These are phyloP conservation scores for Agonopterix heracliana DNA, from an alignment of 2,888 invertebrate genomes.

Conservation along the genomic window DNA sequence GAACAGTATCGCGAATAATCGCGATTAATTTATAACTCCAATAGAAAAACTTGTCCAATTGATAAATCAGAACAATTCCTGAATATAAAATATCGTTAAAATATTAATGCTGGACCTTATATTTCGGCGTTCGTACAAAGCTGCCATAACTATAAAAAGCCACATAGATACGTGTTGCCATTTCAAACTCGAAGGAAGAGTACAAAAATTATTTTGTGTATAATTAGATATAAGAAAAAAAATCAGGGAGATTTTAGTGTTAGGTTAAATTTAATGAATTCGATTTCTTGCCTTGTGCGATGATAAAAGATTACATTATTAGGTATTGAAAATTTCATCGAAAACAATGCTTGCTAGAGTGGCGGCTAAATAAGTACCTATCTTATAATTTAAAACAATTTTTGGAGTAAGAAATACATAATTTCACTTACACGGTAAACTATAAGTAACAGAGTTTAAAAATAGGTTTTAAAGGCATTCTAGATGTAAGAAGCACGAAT, in stretches of 20 bases:
- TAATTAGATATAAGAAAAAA: conserved; percentile 70
- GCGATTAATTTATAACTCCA: too few relatives aligned
- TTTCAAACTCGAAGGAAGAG: conserved; percentile 70
- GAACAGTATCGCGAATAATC: too few relatives aligned
- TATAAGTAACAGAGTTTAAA: conserved; percentile 33
- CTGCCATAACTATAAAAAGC: conserved; percentile 58
- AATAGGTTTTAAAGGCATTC: conserved; percentile 54
- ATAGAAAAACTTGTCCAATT: too few relatives aligned
- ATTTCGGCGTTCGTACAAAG: conserved; percentile 53
- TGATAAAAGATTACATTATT: conserved; percentile 35
- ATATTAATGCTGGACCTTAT: conserved; percentile 3
- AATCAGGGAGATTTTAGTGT: conserved; percentile 72
- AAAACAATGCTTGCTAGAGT: conserved; percentile 23
- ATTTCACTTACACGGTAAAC: conserved; percentile 24
- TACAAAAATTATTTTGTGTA: conserved; percentile 76
- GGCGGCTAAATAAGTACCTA: conserved; percentile 24
- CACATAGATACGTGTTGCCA: conserved; percentile 58
- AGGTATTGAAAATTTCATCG: conserved; percentile 31
- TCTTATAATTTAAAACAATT: conserved; percentile 18
- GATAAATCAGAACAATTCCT: too few relatives aligned
- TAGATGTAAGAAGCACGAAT: conserved; percentile 72
- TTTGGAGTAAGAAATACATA: conserved; percentile 29
- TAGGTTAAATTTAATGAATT: conserved; percentile 46
- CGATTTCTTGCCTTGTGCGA: conserved; percentile 65
- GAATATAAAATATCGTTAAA: too few relatives aligned